phyloP scores from a whole-genome alignment of 1,140 invertebrate genomes.

The Hylaeus volcanicus region DNA sequence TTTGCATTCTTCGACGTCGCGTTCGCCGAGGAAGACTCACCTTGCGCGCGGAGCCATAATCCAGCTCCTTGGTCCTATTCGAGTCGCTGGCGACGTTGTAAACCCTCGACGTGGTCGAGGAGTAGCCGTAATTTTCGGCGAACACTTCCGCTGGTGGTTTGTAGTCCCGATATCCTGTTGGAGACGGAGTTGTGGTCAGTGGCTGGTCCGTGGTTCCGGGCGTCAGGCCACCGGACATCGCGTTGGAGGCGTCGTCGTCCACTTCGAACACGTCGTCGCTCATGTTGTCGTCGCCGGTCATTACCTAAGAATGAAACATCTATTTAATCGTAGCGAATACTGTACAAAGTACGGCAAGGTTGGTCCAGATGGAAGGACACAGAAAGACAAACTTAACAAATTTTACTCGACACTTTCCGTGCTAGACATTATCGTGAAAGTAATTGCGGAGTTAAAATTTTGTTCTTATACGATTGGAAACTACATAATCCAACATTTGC shows the following conservation, averaged over 20 bases:
- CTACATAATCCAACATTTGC: too few species aligned
- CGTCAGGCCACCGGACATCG: slow-evolving; percentile 49
- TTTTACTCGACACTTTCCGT: too few species aligned
- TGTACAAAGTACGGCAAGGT: too few species aligned
- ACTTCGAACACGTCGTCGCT: slow-evolving; percentile 92
- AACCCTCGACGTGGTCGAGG: slow-evolving; percentile 51
- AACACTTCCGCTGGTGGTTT: slow-evolving; percentile 86
- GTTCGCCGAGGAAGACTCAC: slow-evolving; percentile 70
- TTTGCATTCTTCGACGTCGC: not conserved
- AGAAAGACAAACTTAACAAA: too few species aligned
- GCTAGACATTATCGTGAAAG: too few species aligned
- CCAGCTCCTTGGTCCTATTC: slow-evolving; percentile 74
- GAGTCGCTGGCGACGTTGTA: slow-evolving; percentile 45
- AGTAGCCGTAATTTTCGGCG: slow-evolving; percentile 68
- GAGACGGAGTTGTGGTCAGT: slow-evolving; percentile 82
- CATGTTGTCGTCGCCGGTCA: slow-evolving; percentile 84
- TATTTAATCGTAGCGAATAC: too few species aligned
- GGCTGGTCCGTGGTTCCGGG: slow-evolving; percentile 47
- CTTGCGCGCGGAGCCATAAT: slow-evolving; percentile 84
- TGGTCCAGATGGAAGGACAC: too few species aligned
- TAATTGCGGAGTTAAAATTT: too few species aligned
- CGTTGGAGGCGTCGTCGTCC: slow-evolving; percentile 50
- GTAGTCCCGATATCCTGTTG: slow-evolving; percentile 90
- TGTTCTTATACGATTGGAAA: too few species aligned
- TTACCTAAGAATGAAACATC: slow-evolving; percentile 64